Evolutionary conservation across 2,888 invertebrate species (phyloP).

Genomic region (Mesochorus sp.): DNA sequence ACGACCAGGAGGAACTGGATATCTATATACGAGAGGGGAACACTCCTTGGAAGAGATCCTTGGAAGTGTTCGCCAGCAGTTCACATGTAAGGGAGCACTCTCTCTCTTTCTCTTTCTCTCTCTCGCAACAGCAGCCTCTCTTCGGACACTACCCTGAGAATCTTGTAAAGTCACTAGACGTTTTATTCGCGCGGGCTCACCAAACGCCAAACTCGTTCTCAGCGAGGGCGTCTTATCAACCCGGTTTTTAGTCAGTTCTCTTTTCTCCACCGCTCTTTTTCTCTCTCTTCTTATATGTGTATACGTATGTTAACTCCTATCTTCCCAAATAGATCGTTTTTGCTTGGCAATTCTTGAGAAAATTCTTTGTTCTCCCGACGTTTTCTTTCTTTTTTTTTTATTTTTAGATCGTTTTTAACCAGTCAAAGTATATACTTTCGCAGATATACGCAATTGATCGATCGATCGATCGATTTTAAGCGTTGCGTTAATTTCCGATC

Average conservation of each 20-base stretch:
- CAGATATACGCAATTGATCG: background rate
- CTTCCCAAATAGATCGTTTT: background rate
- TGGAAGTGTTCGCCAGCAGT: constrained; percentile 3
- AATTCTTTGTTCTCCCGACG: background rate
- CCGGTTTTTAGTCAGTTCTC: constrained; percentile 29
- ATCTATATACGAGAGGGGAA: background rate
- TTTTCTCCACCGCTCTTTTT: background rate
- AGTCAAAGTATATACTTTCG: background rate
- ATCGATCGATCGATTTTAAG: background rate
- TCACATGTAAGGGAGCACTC: constrained; percentile 31
- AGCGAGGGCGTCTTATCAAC: constrained; percentile 48
- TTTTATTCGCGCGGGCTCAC: constrained; percentile 33
- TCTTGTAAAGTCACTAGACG: constrained; percentile 43
- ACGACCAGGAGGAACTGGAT: background rate
- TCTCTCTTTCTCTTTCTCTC: too few relatives aligned
- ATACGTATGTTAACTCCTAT: background rate
- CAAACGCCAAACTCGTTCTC: constrained; percentile 50
- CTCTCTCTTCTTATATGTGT: background rate
- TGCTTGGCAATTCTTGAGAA: background rate
- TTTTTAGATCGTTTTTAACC: background rate
- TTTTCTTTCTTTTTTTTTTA: background rate
- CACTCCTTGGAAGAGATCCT: constrained; percentile 13
- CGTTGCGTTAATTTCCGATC: background rate
- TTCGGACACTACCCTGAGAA: constrained; percentile 51
- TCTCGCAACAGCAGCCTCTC: constrained; percentile 12